Evolutionary conservation across 2,888 invertebrate species (phyloP).

Genomic region (Phyllotreta striolata): DNA sequence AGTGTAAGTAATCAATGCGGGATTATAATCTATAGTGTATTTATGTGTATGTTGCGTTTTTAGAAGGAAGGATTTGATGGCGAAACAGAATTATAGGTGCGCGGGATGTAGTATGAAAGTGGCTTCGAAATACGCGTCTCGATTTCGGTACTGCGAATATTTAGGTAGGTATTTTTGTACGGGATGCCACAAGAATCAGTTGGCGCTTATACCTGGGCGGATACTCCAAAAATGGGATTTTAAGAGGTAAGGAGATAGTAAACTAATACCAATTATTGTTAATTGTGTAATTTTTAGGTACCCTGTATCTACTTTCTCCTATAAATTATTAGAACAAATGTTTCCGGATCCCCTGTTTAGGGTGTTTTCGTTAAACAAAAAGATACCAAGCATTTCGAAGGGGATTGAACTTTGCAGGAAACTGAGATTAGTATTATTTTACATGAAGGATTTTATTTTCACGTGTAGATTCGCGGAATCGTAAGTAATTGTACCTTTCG

Average conservation of each 20-base stretch:
- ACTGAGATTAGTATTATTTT: conserved; percentile 72
- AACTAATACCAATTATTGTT: conserved; percentile 1
- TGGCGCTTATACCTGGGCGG: conserved; percentile 74
- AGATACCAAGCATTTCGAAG: conserved; percentile 70
- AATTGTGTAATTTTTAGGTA: conserved; percentile 64
- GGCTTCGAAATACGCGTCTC: conserved; percentile 73
- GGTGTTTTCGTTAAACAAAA: conserved; percentile 74
- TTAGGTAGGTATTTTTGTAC: conserved; percentile 86
- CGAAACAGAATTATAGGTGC: conserved; percentile 79
- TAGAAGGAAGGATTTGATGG: conserved; percentile 71
- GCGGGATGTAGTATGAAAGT: conserved; percentile 87
- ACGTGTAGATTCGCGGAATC: conserved; percentile 72
- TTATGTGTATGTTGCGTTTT: conserved; percentile 35
- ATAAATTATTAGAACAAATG: conserved; percentile 78
- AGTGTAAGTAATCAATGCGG: conserved; percentile 71
- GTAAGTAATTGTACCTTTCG: conserved; percentile 59
- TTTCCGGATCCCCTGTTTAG: conserved; percentile 79
- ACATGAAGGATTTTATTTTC: conserved; percentile 74
- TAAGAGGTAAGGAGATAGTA: conserved; percentile 60
- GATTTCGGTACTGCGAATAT: conserved; percentile 84
- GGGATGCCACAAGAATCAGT: conserved; percentile 82
- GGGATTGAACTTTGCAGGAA: conserved; percentile 68
- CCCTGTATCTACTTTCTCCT: conserved; percentile 84
- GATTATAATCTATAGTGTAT: neutral
- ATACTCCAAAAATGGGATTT: conserved; percentile 73